phyloP scores from a whole-genome alignment of 1,140 invertebrate species.

The Pentalonia nigronervosa region DNA sequence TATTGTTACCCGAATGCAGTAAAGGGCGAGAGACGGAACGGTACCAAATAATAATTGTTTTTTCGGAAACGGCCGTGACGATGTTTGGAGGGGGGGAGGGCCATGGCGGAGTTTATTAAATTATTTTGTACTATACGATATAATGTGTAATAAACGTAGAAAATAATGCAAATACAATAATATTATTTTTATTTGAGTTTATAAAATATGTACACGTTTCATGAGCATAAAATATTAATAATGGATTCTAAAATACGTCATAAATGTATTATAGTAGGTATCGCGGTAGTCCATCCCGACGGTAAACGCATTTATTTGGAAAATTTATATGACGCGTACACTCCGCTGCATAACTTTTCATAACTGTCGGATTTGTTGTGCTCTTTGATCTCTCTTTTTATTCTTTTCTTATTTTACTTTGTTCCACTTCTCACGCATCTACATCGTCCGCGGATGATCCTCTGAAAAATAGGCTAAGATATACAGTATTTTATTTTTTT shows the following conservation, averaged over 20 bases:
- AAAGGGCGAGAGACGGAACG: background rate
- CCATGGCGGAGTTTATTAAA: background rate
- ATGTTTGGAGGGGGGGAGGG: no score
- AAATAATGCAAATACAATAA: background rate
- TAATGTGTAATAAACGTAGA: no score
- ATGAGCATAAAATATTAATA: background rate
- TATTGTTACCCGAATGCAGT: background rate
- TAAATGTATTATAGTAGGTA: background rate
- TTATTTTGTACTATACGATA: background rate
- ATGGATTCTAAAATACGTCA: background rate
- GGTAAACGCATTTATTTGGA: background rate
- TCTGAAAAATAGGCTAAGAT: background rate
- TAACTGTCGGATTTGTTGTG: conserved; percentile 7
- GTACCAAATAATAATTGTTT: background rate
- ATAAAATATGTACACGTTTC: background rate
- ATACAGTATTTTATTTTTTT: background rate
- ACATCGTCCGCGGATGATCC: background rate
- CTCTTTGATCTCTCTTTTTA: background rate
- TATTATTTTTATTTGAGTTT: background rate
- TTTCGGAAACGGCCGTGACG: background rate
- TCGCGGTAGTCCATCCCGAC: background rate
- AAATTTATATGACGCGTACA: background rate
- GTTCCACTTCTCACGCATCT: background rate
- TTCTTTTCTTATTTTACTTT: background rate
- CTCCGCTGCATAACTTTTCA: background rate